Conservation (phyloP, 2,888 invertebrate genomes). For the Spilosoma lubricipeda region DNA sequence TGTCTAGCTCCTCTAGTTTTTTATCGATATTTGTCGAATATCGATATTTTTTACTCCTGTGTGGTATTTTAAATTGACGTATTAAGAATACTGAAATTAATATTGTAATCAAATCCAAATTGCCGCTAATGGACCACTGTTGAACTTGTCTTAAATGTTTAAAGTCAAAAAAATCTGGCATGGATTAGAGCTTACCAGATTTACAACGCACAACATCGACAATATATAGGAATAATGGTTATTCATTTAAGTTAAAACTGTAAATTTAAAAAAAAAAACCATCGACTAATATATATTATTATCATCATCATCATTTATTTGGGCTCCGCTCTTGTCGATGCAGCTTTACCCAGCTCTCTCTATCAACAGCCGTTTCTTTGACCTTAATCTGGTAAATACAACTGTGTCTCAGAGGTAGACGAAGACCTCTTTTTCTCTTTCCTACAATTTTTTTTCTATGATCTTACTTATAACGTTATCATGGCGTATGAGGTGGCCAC, state of each 20-base stretch:
- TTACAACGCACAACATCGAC: background rate
- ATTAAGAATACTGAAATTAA: constrained; percentile 19
- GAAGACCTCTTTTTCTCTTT: no score
- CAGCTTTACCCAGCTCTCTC: no score
- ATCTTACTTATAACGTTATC: no score
- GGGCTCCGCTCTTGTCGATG: no score
- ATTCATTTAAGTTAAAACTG: background rate
- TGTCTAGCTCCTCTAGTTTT: constrained; percentile 45
- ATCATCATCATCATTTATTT: no score
- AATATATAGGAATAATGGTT: background rate
- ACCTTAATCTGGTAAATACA: no score
- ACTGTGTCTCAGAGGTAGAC: no score
- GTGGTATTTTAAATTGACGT: constrained; percentile 19
- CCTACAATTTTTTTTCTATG: no score
- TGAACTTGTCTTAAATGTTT: constrained; percentile 9
- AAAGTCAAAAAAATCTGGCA: constrained; percentile 7
- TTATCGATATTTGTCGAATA: constrained; percentile 6
- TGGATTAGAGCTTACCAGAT: background rate
- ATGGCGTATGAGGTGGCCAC: no score
- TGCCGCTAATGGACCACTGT: constrained; percentile 18
- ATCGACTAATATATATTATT: no score
- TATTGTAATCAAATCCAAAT: constrained; percentile 23
- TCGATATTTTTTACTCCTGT: constrained; percentile 14
- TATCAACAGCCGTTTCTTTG: no score
- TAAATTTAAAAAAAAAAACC: no score